Conservation (phyloP, 1,140 invertebrate genomes). For the Drosophila teissieri region DNA sequence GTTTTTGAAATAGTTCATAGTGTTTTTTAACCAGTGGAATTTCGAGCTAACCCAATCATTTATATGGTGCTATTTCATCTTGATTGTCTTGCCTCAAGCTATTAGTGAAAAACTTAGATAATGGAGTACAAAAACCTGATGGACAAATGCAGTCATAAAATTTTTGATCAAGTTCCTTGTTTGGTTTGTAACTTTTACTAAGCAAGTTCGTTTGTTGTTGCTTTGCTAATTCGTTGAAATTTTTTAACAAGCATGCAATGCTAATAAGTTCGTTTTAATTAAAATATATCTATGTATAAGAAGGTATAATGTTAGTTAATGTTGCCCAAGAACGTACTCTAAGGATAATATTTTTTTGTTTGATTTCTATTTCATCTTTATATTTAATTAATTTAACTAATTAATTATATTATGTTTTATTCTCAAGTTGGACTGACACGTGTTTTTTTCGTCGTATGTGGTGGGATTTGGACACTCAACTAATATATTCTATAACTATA, state of each 20-base stretch:
- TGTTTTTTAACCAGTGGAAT: conserved; percentile 48
- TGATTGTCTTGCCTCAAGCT: conserved; percentile 79
- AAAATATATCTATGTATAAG: conserved; percentile 33
- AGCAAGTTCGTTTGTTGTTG: conserved; percentile 74
- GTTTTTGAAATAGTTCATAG: neutral
- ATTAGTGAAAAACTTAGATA: conserved; percentile 38
- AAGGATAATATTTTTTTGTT: conserved; percentile 11
- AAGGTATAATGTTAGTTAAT: conserved; percentile 34
- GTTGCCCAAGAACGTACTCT: conserved; percentile 30
- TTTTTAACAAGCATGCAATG: conserved; percentile 69
- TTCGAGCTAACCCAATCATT: conserved; percentile 48
- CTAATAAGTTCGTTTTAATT: conserved; percentile 46
- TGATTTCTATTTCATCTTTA: conserved; percentile 34
- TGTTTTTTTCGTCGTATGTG: conserved; percentile 75
- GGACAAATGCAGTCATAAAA: conserved; percentile 16
- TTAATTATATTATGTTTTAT: conserved; percentile 31
- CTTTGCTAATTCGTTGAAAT: conserved; percentile 76
- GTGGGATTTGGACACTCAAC: conserved; percentile 74
- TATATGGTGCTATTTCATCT: conserved; percentile 44
- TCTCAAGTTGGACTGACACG: conserved; percentile 68
- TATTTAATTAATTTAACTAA: conserved; percentile 47
- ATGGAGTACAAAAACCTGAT: conserved; percentile 9
- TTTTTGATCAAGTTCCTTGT: conserved; percentile 13
- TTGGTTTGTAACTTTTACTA: conserved; percentile 31
- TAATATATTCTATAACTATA: conserved; percentile 25